Percentiles rank a stretch among this genome's conserved stretches.
Conservation (phyloP, 2,797 vertebrate species). For the Acrossocheilus fasciatus region DNA sequence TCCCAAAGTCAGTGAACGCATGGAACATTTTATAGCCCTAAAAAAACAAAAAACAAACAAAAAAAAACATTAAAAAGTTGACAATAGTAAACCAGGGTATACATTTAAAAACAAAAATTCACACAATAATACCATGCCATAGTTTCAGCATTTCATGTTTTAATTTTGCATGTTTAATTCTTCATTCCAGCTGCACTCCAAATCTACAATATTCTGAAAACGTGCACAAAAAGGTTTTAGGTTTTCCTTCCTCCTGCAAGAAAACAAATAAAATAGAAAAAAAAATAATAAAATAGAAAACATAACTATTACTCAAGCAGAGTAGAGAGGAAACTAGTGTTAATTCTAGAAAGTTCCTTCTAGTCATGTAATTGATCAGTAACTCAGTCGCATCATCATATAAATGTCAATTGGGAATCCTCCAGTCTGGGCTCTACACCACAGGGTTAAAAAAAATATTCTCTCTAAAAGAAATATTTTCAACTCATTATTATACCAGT, state of each 20-base stretch:
- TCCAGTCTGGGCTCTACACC: conserved; percentile 74
- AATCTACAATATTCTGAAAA: conserved; percentile 87
- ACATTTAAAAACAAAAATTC: not conserved
- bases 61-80: too few relatives aligned
- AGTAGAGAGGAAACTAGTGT: conserved; percentile 85
- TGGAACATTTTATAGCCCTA: too few relatives aligned
- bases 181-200: conserved; percentile 85
- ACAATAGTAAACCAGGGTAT: not conserved
- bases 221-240: conserved; percentile 81
- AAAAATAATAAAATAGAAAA: conserved; percentile 79
- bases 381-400: conserved; percentile 74
- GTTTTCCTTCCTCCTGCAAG: conserved; percentile 86
- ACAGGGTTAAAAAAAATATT: conserved; percentile 86
- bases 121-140: conserved; percentile 28
- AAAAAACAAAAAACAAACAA: too few relatives aligned
- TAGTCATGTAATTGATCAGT: conserved; percentile 82
- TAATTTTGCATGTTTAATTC: conserved; percentile 84
- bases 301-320: conserved; percentile 85
- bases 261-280: conserved; percentile 56
- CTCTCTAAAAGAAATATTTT: conserved; percentile 86
- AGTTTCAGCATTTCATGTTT: conserved; percentile 83
- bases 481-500: conserved; percentile 78
- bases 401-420: conserved; percentile 69
- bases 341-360: conserved; percentile 83
- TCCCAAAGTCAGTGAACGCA: not conserved